Conservation (phyloP, 1,140 invertebrate genomes). For the Nephila pilipes region DNA sequence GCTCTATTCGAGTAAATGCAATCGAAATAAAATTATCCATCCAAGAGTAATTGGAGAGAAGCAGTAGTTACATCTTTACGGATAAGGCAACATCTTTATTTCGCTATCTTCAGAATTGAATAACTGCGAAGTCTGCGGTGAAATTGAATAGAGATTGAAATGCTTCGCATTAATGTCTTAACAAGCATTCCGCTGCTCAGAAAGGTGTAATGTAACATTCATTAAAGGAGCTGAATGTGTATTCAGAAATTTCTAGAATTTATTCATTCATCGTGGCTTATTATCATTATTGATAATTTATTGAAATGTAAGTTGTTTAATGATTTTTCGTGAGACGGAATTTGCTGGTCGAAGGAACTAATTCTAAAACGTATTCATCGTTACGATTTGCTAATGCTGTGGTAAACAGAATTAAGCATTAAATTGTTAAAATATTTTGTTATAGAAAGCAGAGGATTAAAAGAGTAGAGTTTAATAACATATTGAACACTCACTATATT, state of each 20-base stretch:
- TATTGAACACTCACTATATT: no score
- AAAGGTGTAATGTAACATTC: not conserved
- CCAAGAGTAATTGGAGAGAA: constrained; percentile 26
- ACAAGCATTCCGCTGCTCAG: not conserved
- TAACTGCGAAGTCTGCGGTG: not conserved
- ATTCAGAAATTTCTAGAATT: not conserved
- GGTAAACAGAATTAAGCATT: no score
- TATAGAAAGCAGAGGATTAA: no score
- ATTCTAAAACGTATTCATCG: no score
- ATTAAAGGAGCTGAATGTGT: not conserved
- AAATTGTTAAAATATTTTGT: no score
- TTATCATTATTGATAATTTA: not conserved
- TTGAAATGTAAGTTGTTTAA: not conserved
- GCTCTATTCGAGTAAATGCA: constrained; percentile 12
- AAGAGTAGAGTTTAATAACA: no score
- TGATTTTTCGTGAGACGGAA: not conserved
- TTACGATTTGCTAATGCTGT: no score
- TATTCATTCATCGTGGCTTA: not conserved
- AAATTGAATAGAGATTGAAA: not conserved
- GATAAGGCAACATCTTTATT: constrained; percentile 14
- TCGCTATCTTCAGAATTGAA: not conserved
- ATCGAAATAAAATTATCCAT: constrained; percentile 32
- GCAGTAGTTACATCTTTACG: constrained; percentile 26
- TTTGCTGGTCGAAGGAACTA: no score
- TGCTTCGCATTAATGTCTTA: not conserved